Percentiles rank a stretch among this genome's conserved stretches.
These are phyloP conservation scores for human DNA, from an alignment of 2,113 vertebrate species.

Conservation along the genomic window DNA sequence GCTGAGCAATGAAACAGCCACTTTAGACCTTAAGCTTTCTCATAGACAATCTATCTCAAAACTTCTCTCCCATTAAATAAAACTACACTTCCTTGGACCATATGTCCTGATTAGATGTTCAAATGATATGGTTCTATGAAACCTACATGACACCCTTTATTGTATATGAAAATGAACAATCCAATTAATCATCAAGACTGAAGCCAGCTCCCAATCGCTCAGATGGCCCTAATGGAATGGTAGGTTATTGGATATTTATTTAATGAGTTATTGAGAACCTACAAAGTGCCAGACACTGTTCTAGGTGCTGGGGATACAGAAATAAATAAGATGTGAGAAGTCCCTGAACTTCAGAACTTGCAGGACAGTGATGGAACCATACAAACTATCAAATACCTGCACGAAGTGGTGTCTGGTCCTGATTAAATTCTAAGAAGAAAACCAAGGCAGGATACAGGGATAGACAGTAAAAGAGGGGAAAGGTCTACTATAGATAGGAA, in stretches of 20 bases:
- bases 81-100: not conserved
- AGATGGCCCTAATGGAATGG: not conserved
- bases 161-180: not conserved
- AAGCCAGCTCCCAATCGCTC: not conserved
- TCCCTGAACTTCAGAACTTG: not conserved
- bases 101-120: not conserved
- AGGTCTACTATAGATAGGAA: not conserved
- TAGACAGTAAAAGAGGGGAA: not conserved
- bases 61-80: not conserved
- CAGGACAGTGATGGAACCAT: not conserved
- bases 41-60: not conserved
- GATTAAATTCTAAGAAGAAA: not conserved
- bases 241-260: not conserved
- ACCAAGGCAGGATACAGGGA: not conserved
- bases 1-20: not conserved
- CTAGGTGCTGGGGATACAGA: not conserved
- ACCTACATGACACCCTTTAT: not conserved
- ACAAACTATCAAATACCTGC: not conserved
- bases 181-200: not conserved
- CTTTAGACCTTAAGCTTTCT: not conserved
- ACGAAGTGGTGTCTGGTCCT: not conserved
- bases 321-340: not conserved
- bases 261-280: not conserved
- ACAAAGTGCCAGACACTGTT: not conserved
- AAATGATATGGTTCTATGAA: not conserved